These are phyloP conservation scores for Polydrusus cervinus DNA, from an alignment of 2,888 invertebrate genomes.

Conservation along the genomic window DNA sequence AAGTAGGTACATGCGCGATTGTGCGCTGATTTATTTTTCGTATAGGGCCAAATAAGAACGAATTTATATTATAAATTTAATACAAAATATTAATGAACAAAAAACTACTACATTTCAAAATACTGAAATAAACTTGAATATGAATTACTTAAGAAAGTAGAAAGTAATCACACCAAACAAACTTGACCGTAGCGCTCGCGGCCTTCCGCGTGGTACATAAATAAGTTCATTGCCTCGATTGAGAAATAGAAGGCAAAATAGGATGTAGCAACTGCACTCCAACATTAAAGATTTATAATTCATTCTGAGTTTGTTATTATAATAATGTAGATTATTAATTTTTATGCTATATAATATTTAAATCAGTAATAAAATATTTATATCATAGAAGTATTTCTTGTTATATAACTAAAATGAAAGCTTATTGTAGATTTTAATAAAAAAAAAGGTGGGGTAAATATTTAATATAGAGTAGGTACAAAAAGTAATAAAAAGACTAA, in stretches of 20 bases:
- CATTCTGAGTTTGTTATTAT: not conserved
- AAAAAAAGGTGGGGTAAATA: too few species aligned
- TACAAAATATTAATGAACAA: too few species aligned
- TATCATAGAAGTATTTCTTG: too few species aligned
- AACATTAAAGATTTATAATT: not conserved
- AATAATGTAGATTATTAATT: not conserved
- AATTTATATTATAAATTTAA: too few species aligned
- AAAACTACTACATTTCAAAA: not conserved
- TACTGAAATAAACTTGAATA: not conserved
- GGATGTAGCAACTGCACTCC: constrained; percentile 1
- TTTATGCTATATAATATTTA: not conserved
- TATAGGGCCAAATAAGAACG: too few species aligned
- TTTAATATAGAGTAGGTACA: too few species aligned
- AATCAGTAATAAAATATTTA: too few species aligned
- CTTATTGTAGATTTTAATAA: too few species aligned
- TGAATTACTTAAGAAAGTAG: constrained; percentile 36
- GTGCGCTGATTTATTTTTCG: too few species aligned
- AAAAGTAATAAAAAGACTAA: too few species aligned
- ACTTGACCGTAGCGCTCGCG: constrained; percentile 33
- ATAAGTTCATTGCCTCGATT: constrained; percentile 15
- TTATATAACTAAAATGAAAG: too few species aligned
- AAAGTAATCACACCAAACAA: constrained; percentile 26
- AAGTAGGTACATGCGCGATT: too few species aligned
- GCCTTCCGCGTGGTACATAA: constrained; percentile 3
- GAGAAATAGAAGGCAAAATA: not conserved